These are phyloP conservation scores for Drosophila sordidula DNA, from an alignment of 2,888 invertebrate species.

Conservation along the genomic window DNA sequence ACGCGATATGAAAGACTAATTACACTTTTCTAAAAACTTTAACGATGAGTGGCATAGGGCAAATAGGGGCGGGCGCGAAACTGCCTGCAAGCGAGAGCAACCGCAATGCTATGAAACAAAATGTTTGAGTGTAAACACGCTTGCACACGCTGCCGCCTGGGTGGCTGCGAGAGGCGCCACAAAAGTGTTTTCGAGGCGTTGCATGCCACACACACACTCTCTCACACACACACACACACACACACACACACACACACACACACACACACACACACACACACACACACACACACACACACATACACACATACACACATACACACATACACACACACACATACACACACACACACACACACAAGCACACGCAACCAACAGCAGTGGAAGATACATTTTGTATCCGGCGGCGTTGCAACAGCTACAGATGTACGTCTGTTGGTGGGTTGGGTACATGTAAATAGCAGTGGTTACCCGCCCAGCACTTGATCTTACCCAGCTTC, in stretches of 20 bases:
- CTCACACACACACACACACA: not conserved
- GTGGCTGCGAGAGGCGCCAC: slow-evolving; percentile 49
- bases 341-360: slow-evolving; percentile 8
- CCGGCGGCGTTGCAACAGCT: slow-evolving; percentile 9
- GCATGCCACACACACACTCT: slow-evolving; percentile 54
- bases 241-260: slow-evolving; percentile 13
- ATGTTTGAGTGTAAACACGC: slow-evolving; percentile 63
- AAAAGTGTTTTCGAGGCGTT: slow-evolving; percentile 70
- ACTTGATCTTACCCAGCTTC: slow-evolving; percentile 29
- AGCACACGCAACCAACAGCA: slow-evolving; percentile 15
- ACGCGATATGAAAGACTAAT: slow-evolving; percentile 65
- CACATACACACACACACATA: slow-evolving; percentile 46
- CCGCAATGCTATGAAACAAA: slow-evolving; percentile 64
- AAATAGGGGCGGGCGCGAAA: slow-evolving; percentile 12
- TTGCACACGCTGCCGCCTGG: slow-evolving; percentile 19
- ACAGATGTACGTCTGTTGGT: slow-evolving; percentile 15
- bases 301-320: slow-evolving; percentile 19
- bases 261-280: slow-evolving; percentile 11
- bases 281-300: slow-evolving; percentile 1
- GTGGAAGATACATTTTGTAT: slow-evolving; percentile 70
- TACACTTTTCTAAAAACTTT: slow-evolving; percentile 67
- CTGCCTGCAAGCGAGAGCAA: slow-evolving; percentile 24
- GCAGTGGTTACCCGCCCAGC: slow-evolving; percentile 42
- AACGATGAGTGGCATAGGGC: slow-evolving; percentile 52
- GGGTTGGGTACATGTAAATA: slow-evolving; percentile 58